Evolutionary conservation across 2,888 invertebrate species (phyloP).

Genomic region (Caenorhabditis sinica): DNA sequence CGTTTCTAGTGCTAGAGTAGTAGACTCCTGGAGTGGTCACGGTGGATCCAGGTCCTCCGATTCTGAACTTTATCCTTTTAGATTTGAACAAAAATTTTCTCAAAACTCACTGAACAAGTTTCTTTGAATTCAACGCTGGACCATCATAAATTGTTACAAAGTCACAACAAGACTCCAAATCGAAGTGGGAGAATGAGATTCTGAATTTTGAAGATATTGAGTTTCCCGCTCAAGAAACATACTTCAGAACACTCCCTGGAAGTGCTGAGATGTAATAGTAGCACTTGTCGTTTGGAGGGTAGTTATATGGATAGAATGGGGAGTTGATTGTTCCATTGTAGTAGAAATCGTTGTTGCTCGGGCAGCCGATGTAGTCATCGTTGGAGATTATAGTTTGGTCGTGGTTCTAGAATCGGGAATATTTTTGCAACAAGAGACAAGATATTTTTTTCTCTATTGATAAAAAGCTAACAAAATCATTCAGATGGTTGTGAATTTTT

Average conservation of each 20-base stretch:
- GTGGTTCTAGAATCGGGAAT: conserved; percentile 45
- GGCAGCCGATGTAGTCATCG: conserved; percentile 71
- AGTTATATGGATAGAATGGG: conserved; percentile 69
- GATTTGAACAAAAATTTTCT: background rate
- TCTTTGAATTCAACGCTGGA: conserved; percentile 45
- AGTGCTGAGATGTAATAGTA: conserved; percentile 72
- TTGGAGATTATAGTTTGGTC: conserved; percentile 15
- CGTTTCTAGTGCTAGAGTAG: conserved; percentile 70
- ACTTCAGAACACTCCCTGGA: conserved; percentile 71
- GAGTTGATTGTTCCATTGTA: conserved; percentile 72
- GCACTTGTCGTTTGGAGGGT: conserved; percentile 73
- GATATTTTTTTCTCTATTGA: too few species aligned
- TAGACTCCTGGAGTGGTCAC: conserved; percentile 66
- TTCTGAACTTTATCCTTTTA: conserved; percentile 46
- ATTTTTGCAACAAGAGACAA: too few species aligned
- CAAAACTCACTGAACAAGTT: conserved; percentile 65
- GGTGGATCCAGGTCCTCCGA: conserved; percentile 73
- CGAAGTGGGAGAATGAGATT: conserved; percentile 69
- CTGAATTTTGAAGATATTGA: conserved; percentile 26
- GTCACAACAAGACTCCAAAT: conserved; percentile 73
- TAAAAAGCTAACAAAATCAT: too few species aligned
- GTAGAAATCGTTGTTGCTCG: conserved; percentile 74
- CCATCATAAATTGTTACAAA: conserved; percentile 75
- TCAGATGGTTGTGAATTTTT: background rate
- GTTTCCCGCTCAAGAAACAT: background rate